A percentile compares a stretch with the other conserved stretches of the same genome.
Conservation (phyloP, 2,797 vertebrate genomes). For the Acrossocheilus fasciatus region DNA sequence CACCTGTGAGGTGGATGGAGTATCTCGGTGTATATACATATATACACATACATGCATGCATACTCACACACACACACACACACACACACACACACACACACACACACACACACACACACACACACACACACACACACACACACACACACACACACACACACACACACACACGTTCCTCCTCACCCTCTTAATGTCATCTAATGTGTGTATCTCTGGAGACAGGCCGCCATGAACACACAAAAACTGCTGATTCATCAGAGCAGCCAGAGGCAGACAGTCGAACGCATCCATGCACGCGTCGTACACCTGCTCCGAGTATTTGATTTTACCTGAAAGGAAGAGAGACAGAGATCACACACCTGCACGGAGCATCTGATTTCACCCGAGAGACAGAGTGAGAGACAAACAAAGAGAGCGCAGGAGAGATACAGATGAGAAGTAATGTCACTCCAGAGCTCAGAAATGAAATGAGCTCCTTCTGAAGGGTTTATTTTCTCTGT, state of each 20-base stretch:
- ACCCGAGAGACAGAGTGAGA: constrained; percentile 68
- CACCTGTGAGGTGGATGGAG: too few relatives aligned
- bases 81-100: background rate
- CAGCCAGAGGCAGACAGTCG: constrained; percentile 84
- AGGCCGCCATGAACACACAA: constrained; percentile 85
- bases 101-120: background rate
- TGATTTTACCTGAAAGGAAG: constrained; percentile 81
- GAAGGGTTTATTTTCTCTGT: constrained; percentile 29
- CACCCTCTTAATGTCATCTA: constrained; percentile 87
- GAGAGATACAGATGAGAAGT: background rate
- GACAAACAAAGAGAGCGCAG: constrained; percentile 43
- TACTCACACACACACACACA: too few relatives aligned
- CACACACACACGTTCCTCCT: background rate
- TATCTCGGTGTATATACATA: background rate
- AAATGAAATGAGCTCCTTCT: constrained; percentile 29
- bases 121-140: too few relatives aligned
- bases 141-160: background rate
- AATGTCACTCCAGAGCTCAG: background rate
- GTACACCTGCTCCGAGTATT: constrained; percentile 87
- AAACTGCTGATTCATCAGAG: constrained; percentile 88
- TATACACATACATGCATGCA: background rate
- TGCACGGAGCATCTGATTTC: constrained; percentile 86
- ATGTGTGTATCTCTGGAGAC: constrained; percentile 84
- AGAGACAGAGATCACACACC: constrained; percentile 76
- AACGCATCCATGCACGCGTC: constrained; percentile 87